A percentile compares a stretch with the other conserved stretches of the same genome.
phyloP scores from a whole-genome alignment of 2,113 vertebrate species.

The Meles meles region DNA sequence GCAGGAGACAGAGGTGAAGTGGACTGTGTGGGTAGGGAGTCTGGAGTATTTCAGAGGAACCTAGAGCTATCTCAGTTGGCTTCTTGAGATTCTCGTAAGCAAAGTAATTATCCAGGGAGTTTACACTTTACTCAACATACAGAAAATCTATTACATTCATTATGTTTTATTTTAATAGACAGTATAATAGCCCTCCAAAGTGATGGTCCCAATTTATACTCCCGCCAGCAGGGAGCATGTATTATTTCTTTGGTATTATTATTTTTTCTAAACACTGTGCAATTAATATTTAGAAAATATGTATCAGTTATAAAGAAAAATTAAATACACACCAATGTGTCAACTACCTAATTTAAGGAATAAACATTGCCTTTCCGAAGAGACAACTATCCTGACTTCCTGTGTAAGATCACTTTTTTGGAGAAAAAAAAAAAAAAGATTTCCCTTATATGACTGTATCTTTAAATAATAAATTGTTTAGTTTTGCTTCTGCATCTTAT shows the following conservation, averaged over 20 bases:
- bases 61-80: not conserved
- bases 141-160: not conserved
- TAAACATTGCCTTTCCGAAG: not conserved
- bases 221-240: not conserved
- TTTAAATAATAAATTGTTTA: not conserved
- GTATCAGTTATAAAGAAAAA: constrained; percentile 7
- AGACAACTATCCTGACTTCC: not conserved
- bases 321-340: not conserved
- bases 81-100: not conserved
- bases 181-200: not conserved
- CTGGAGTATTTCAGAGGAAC: not conserved
- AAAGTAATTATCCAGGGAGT: not conserved
- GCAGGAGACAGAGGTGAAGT: not conserved
- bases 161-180: constrained; percentile 36
- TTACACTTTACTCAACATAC: not conserved
- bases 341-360: not conserved
- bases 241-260: not conserved
- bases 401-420: not conserved
- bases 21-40: not conserved
- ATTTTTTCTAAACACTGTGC: not conserved
- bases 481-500: not conserved
- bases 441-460: not conserved
- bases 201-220: not conserved
- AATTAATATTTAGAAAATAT: not conserved
- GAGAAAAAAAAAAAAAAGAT: not conserved